Percentiles rank a stretch among this genome's conserved stretches.
phyloP scores from a whole-genome alignment of 2,113 vertebrate species.

The Semnornis frantzii region DNA sequence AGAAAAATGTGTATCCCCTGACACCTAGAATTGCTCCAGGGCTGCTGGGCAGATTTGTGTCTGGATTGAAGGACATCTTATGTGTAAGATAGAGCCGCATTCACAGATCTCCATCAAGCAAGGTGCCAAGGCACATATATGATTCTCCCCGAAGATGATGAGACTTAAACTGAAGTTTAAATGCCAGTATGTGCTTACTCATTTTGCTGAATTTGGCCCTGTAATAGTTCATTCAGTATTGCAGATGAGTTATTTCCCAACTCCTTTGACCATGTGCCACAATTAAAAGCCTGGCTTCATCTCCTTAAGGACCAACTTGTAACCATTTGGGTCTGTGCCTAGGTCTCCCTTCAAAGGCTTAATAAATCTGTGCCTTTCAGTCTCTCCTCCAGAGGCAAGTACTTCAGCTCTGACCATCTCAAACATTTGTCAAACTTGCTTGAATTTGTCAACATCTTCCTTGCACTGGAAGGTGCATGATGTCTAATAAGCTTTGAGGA shows the following conservation, averaged over 20 bases:
- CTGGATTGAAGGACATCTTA: background rate
- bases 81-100: background rate
- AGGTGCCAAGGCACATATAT: background rate
- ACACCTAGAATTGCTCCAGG: background rate
- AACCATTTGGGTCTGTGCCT: background rate
- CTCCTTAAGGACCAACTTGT: background rate
- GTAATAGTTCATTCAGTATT: background rate
- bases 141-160: background rate
- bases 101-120: background rate
- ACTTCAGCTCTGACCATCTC: background rate
- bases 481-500: background rate
- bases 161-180: background rate
- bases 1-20: background rate
- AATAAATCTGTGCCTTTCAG: background rate
- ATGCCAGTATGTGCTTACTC: slow-evolving; percentile 29
- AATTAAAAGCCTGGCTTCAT: background rate
- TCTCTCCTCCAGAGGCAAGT: background rate
- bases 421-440: background rate
- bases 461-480: background rate
- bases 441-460: background rate
- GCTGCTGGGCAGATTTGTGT: background rate
- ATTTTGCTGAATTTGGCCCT: background rate
- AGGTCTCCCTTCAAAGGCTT: background rate
- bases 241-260: background rate
- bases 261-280: background rate